These are phyloP conservation scores for Deilephila elpenor DNA, from an alignment of 2,888 invertebrate species.

Conservation along the genomic window DNA sequence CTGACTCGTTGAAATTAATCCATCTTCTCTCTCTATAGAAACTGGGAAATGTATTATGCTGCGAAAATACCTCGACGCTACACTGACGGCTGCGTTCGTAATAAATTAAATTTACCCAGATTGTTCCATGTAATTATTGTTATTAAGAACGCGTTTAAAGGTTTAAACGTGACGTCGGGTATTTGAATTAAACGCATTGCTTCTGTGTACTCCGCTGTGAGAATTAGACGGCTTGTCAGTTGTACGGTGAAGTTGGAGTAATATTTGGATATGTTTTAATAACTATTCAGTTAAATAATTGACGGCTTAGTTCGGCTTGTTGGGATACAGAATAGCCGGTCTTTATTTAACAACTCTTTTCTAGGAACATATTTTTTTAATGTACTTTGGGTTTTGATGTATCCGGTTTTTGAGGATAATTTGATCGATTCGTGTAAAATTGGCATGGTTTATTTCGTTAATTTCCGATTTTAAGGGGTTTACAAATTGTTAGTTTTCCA, in stretches of 20 bases:
- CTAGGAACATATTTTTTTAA: no score
- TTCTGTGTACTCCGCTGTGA: background rate
- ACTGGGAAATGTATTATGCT: constrained; percentile 63
- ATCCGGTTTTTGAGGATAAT: no score
- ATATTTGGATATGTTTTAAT: background rate
- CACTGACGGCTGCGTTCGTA: constrained; percentile 30
- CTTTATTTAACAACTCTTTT: no score
- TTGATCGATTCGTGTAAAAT: no score
- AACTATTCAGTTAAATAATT: no score
- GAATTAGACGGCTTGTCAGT: background rate
- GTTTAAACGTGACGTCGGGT: constrained; percentile 27
- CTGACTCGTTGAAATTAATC: constrained; percentile 79
- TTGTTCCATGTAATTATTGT: constrained; percentile 26
- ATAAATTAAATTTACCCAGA: constrained; percentile 32
- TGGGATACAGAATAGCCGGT: no score
- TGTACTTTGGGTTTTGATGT: no score
- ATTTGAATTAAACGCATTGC: constrained; percentile 33
- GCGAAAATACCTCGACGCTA: constrained; percentile 33
- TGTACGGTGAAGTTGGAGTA: background rate
- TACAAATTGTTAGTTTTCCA: no score
- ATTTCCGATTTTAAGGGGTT: no score
- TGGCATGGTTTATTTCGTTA: no score
- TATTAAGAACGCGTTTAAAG: constrained; percentile 25
- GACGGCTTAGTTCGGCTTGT: no score
- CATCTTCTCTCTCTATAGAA: constrained; percentile 68